Conservation (phyloP, 2,113 vertebrate genomes). For the Colistium nudipinnis region DNA sequence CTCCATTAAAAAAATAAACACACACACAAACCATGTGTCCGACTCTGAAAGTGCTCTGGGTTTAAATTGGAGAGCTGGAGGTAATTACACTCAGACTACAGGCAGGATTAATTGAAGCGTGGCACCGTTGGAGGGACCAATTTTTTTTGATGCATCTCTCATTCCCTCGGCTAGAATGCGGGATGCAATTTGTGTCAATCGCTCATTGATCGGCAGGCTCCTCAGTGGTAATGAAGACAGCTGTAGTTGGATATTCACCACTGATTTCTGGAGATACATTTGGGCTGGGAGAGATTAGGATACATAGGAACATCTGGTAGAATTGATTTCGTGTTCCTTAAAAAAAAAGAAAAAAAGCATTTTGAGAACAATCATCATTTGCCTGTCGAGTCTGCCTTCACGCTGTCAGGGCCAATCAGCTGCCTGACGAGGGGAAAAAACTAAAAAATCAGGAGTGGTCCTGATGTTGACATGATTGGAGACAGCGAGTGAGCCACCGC, state of each 20-base stretch:
- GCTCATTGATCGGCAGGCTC: conserved; percentile 15
- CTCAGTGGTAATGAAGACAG: background rate
- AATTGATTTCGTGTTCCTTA: background rate
- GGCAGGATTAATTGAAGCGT: conserved; percentile 35
- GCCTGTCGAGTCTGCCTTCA: background rate
- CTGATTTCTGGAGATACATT: background rate
- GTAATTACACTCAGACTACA: conserved; percentile 9
- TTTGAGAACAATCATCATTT: conserved; percentile 3
- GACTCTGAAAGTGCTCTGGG: conserved; percentile 1
- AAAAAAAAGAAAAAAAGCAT: too few relatives aligned
- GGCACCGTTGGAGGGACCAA: background rate
- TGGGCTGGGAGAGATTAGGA: background rate
- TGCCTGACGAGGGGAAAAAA: background rate
- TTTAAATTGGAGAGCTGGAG: conserved; percentile 20
- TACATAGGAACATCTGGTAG: background rate
- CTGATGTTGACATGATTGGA: conserved; percentile 7
- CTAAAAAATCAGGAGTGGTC: background rate
- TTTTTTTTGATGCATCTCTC: conserved; percentile 24
- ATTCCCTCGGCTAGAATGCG: conserved; percentile 5
- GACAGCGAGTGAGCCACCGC: too few relatives aligned
- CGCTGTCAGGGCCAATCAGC: background rate
- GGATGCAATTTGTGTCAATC: conserved; percentile 47
- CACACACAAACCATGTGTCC: conserved; percentile 3
- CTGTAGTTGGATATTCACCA: background rate
- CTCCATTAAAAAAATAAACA: conserved; percentile 8